These are phyloP conservation scores for Leptocoma aspasia DNA, from an alignment of 2,113 vertebrate genomes.

Conservation along the genomic window DNA sequence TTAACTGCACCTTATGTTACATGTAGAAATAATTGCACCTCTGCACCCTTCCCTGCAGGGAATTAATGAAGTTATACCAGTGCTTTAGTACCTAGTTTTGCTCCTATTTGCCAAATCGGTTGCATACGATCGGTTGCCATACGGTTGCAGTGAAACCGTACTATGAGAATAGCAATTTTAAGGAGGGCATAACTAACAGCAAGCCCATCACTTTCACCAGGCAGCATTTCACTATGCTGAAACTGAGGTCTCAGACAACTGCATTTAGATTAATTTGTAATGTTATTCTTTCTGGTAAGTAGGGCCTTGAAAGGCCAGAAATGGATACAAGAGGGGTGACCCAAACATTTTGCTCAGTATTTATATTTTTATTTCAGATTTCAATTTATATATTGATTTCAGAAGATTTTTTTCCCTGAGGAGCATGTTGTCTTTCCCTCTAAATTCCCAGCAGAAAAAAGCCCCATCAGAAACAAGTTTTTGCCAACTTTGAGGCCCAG, in stretches of 20 bases:
- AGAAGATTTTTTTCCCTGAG: neutral
- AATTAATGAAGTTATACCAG: neutral
- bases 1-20: neutral
- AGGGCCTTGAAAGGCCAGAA: neutral
- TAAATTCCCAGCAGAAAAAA: neutral
- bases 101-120: neutral
- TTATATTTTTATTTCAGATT: neutral
- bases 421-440: neutral
- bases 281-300: neutral
- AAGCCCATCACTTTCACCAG: neutral
- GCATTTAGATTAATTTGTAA: neutral
- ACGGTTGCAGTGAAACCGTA: neutral
- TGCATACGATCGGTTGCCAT: too few relatives aligned
- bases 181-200: neutral
- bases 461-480: accelerated
- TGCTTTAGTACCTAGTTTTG: neutral
- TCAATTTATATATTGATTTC: neutral
- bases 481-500: neutral
- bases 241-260: neutral
- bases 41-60: neutral
- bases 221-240: neutral
- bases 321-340: neutral
- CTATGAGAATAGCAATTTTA: neutral
- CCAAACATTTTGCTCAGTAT: neutral
- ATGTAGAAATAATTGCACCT: neutral